Conservation (phyloP, 1,140 invertebrate genomes). For the Drepana arcuata region DNA sequence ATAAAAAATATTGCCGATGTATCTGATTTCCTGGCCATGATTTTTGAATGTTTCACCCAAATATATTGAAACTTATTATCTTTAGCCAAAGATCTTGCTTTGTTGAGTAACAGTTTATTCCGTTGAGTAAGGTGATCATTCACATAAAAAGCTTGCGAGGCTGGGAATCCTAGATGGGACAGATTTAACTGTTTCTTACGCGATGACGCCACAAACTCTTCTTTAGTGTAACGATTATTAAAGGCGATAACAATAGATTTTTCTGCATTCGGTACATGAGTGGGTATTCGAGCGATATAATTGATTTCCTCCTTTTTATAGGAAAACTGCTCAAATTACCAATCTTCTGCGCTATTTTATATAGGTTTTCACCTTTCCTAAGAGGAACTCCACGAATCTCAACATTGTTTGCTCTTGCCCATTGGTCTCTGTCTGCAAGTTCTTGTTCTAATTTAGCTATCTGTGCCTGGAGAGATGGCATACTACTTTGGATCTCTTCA, state of each 20-base stretch:
- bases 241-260: conserved; percentile 17
- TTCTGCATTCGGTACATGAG: conserved; percentile 4
- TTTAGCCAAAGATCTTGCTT: conserved; percentile 12
- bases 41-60: conserved; percentile 23
- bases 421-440: conserved; percentile 11
- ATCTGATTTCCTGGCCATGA: conserved; percentile 19
- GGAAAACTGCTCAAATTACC: not conserved
- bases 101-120: conserved; percentile 19
- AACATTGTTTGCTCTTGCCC: conserved; percentile 16
- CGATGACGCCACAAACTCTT: conserved; percentile 13
- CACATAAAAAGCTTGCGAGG: conserved; percentile 4
- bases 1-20: conserved; percentile 16
- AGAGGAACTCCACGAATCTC: conserved; percentile 18
- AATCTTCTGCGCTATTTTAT: conserved; percentile 11
- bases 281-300: conserved; percentile 18
- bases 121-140: conserved; percentile 19
- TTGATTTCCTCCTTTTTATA: conserved; percentile 19
- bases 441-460: conserved; percentile 7
- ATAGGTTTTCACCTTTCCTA: conserved; percentile 18
- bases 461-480: conserved; percentile 2
- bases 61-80: conserved; percentile 16
- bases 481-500: conserved; percentile 4
- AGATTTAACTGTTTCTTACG: conserved; percentile 6
- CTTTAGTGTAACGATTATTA: conserved; percentile 17
- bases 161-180: conserved; percentile 3